Conservation (phyloP, 2,113 vertebrate species). For the Phocoena sinus region DNA sequence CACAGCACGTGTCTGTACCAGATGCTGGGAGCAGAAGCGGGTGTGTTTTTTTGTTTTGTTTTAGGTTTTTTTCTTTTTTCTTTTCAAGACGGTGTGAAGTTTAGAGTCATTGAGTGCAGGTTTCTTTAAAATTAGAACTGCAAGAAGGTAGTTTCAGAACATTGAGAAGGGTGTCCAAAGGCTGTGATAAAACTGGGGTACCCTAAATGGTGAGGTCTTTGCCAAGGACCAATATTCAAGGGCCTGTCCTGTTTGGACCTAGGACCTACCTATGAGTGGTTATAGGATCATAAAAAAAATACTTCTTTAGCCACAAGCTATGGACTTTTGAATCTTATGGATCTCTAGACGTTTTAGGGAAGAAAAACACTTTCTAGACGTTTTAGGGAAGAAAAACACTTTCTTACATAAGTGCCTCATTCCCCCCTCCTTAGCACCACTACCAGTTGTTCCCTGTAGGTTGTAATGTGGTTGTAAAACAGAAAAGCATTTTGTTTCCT, state of each 20-base stretch:
- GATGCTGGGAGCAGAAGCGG: background rate
- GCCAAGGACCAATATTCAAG: background rate
- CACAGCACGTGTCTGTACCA: background rate
- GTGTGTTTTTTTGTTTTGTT: background rate
- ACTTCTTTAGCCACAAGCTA: background rate
- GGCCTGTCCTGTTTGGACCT: background rate
- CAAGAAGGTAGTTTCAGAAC: background rate
- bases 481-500: constrained; percentile 53
- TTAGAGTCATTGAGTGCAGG: background rate
- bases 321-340: too few species aligned
- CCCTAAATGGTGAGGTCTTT: background rate
- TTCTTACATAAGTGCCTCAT: background rate
- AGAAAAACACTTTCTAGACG: background rate
- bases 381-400: background rate
- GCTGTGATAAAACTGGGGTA: background rate
- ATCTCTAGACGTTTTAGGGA: background rate
- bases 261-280: background rate
- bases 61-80: background rate
- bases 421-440: background rate
- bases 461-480: constrained; percentile 25
- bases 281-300: background rate
- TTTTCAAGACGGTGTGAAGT: background rate
- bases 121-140: constrained; percentile 19
- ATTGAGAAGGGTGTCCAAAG: background rate
- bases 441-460: background rate